Evolutionary conservation across 2,888 invertebrate species (phyloP).

Genomic region (Xestia xanthographa): DNA sequence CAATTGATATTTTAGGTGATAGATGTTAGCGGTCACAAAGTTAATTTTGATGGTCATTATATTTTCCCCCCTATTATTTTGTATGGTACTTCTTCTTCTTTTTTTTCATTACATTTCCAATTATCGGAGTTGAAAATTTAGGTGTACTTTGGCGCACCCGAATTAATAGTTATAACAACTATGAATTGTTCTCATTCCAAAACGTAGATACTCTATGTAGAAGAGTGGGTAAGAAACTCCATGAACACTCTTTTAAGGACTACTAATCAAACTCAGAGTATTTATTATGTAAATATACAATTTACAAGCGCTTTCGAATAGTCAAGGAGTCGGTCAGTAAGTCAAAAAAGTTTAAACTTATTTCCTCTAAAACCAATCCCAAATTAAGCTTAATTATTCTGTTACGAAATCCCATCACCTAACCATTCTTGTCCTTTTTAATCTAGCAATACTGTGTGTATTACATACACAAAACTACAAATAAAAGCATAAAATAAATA

Average conservation of each 20-base stretch:
- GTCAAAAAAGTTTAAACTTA: background rate
- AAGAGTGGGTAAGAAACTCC: too few relatives aligned
- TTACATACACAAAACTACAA: slow-evolving; percentile 14
- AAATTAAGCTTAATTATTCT: background rate
- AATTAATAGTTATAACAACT: too few relatives aligned
- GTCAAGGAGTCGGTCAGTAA: background rate
- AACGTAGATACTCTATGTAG: too few relatives aligned
- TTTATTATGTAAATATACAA: background rate
- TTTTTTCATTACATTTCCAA: too few relatives aligned
- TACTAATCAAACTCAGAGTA: background rate
- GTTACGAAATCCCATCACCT: background rate
- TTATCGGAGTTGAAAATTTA: too few relatives aligned
- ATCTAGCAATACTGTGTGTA: background rate
- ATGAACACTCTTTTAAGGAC: background rate
- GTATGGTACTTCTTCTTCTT: too few relatives aligned
- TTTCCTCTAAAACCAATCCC: background rate
- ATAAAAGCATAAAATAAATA: slow-evolving; percentile 60
- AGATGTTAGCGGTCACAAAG: too few relatives aligned
- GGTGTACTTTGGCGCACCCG: too few relatives aligned
- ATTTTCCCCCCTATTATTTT: too few relatives aligned
- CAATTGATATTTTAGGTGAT: too few relatives aligned
- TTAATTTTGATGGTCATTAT: too few relatives aligned
- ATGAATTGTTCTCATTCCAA: background rate
- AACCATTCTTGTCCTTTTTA: background rate
- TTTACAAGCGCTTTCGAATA: background rate